Evolutionary conservation across 1,140 invertebrate genomes (phyloP).

Genomic region (Helicoverpa zea): DNA sequence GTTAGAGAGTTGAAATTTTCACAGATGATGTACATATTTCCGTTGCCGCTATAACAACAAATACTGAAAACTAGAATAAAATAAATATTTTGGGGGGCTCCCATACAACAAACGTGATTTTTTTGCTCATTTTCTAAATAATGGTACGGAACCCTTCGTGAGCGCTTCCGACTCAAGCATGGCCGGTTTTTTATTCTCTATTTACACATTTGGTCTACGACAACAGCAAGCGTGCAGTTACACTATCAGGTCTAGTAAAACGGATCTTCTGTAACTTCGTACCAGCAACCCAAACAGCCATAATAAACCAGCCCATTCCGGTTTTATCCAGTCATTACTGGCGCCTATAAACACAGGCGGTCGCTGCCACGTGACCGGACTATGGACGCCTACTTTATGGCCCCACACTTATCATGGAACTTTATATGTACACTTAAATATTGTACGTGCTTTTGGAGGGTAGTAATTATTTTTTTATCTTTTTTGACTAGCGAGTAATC

Average conservation of each 20-base stretch:
- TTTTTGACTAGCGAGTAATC: neutral
- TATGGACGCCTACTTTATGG: slow-evolving; percentile 47
- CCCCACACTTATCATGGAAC: slow-evolving; percentile 47
- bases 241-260: neutral
- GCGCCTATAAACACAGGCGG: slow-evolving; percentile 40
- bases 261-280: neutral
- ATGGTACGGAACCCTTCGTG: no score
- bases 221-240: no score
- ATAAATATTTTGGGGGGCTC: no score
- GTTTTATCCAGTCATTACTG: slow-evolving; percentile 51
- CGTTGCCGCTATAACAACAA: no score
- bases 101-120: no score
- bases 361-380: slow-evolving; percentile 43
- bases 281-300: slow-evolving; percentile 3
- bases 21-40: no score
- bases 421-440: slow-evolving; percentile 49
- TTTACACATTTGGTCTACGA: no score
- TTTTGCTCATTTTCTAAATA: no score
- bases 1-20: no score
- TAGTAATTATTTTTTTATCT: slow-evolving; percentile 35
- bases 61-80: no score
- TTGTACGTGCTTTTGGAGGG: slow-evolving; percentile 43
- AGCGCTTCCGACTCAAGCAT: no score
- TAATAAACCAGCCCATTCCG: slow-evolving; percentile 45
- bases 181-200: no score